Base-by-base conservation (phyloP, 2,113 vertebrate species). In the Nibea coibor region DNA sequence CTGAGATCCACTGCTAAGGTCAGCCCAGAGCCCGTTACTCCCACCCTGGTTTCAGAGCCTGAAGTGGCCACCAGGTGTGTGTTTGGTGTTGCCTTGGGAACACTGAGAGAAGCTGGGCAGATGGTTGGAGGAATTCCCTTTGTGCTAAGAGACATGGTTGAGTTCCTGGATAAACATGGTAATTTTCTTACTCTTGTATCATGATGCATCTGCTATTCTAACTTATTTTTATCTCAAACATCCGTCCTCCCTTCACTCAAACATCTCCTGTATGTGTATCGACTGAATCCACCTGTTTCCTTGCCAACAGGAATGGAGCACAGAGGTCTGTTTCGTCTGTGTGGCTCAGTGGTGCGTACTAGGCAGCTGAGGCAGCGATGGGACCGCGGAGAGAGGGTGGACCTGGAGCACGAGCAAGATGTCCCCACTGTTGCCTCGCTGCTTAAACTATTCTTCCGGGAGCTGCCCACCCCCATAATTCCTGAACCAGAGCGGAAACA, bases 361-460 rank as follows among this genome's bases (percentile, higher is more conserved):
- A 91, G 87, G 61, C 86, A 86, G 51, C 31, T 97, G 79, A 96
- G 92, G 80, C 79, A 91, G 87, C 92, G 90, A 47, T 96, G 95
- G 85, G 93, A 96, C 67, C 39, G 42, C 24, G 95, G 95, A 22
- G 92, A 95, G 77, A 53, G 79, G 51, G 89, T 96, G 78, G 92
- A 94, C 51, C 88, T 96, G 64, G 22, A 91, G 71, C 87, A 76
- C 8, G 94, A 95, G 45, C 92, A 86, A 43, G 96, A 97, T 56
- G 87, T 96, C 59, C 83, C 94, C 73, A 94, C 93, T n/a, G 94
- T 95, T 66, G 95, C 96, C 17, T 95, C 95, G 2, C 93, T 97
- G 10, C 91, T 97, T 64, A 97, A 97, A 86, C 93, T 95, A 17
- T 96, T 96, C 87, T 76, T 97, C 47, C 91, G 95, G 81, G 96